Evolutionary conservation across 2,888 invertebrate genomes (phyloP).

Genomic region (Melipona beecheii): DNA sequence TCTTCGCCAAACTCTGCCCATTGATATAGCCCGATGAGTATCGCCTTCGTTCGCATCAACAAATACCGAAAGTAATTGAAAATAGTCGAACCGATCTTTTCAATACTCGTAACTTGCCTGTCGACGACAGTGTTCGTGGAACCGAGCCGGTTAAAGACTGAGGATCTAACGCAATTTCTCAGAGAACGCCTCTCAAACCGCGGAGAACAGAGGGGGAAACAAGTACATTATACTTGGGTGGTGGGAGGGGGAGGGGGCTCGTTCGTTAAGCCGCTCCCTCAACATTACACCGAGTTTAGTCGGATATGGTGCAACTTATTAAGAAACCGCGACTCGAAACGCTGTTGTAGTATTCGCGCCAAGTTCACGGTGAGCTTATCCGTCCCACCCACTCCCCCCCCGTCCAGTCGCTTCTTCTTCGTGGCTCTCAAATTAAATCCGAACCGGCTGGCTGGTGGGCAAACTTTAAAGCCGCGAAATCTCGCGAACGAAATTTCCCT

Average conservation of each 20-base stretch:
- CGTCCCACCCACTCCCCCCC: not conserved
- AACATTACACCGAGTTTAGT: constrained; percentile 28
- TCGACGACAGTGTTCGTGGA: not conserved
- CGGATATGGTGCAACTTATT: constrained; percentile 50
- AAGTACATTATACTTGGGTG: constrained; percentile 11
- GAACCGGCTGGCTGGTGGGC: not conserved
- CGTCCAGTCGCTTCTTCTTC: constrained; percentile 16
- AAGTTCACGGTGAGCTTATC: constrained; percentile 39
- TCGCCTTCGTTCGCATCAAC: not conserved
- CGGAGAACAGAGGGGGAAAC: not conserved
- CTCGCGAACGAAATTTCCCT: constrained; percentile 33
- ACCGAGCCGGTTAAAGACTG: not conserved
- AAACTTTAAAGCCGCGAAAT: constrained; percentile 35
- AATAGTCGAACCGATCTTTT: not conserved
- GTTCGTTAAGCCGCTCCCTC: constrained; percentile 6
- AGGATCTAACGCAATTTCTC: constrained; percentile 1
- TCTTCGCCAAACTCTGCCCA: not conserved
- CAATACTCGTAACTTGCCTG: not conserved
- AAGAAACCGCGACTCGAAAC: constrained; percentile 45
- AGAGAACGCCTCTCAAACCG: not conserved
- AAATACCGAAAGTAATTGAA: not conserved
- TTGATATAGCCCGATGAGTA: not conserved
- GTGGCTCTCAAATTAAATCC: constrained; percentile 53
- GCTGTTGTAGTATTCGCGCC: constrained; percentile 22
- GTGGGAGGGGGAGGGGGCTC: not conserved